A percentile compares a stretch with the other conserved stretches of the same genome.
These are phyloP conservation scores for Saccostrea cuccullata DNA, from an alignment of 1,140 invertebrate species.

Conservation along the genomic window DNA sequence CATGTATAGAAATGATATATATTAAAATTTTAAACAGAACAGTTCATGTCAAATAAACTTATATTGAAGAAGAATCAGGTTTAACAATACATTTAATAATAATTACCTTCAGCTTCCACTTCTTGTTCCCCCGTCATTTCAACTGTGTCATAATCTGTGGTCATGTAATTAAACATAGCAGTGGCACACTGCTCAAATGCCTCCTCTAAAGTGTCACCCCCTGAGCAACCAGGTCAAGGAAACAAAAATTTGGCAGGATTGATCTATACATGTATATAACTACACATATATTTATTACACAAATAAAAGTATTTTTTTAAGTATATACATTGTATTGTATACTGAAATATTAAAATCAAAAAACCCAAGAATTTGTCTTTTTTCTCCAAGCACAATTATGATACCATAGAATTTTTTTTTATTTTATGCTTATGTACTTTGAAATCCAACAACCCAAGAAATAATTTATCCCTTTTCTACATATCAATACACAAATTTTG, in stretches of 20 bases:
- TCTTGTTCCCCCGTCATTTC: constrained; percentile 88
- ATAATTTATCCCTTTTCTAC: background rate
- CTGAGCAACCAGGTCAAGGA: constrained; percentile 80
- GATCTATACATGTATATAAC: too few relatives aligned
- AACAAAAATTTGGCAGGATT: background rate
- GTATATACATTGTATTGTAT: too few relatives aligned
- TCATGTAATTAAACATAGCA: constrained; percentile 99
- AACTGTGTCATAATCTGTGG: constrained; percentile 93
- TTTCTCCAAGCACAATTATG: too few relatives aligned
- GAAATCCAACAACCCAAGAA: background rate
- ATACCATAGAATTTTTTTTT: too few relatives aligned
- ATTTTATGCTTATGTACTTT: too few relatives aligned
- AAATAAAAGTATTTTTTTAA: too few relatives aligned
- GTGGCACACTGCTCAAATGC: constrained; percentile 94
- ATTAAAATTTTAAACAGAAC: too few relatives aligned
- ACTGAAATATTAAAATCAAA: too few relatives aligned
- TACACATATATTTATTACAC: too few relatives aligned
- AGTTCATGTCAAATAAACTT: background rate
- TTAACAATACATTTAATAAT: background rate
- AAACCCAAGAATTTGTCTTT: too few relatives aligned
- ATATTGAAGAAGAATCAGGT: background rate
- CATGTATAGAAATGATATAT: too few relatives aligned
- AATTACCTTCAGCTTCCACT: constrained; percentile 87
- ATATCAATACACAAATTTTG: too few relatives aligned
- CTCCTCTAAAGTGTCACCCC: constrained; percentile 93